Base-by-base conservation (phyloP, 1,140 invertebrate species). In the Globodera rostochiensis region DNA sequence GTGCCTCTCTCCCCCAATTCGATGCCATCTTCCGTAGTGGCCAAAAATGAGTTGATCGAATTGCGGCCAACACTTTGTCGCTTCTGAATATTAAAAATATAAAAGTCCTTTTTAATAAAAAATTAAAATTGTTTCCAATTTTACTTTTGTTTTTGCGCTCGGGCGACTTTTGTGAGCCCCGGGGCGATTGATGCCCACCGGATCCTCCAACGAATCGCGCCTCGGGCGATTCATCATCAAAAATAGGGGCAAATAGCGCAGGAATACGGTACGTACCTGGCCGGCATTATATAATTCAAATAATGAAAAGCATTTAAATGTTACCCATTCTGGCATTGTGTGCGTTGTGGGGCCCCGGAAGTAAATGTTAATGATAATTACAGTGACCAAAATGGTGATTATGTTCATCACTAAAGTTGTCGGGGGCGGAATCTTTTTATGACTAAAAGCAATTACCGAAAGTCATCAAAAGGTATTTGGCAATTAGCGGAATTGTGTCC, bases 321-420 rank as follows among this genome's bases (percentile, higher is more conserved):
- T 36, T 36, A 36, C 96, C 94, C 95, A 95, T 86, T 94, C 93
- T 6, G 70, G 73, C 66, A 82, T 74, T 69, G 36, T 96, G 95
- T 94, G 93, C 9, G 94, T 94, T 53, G 93, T 91, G 3, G 97
- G 97, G 21, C 96, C 96, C 89, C 97, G 92, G 92, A 98, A 99
- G 90, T 99, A 98, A 94, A 96, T 96, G 90, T 99, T 99, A 89
- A 99, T 98, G 86, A 99, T 98, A 88, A 99, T 94, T 45, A 99
- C 97, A 0, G 98, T 99, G 7, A 98, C 77, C 57, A 60, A 71
- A 19, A 99, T 98, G 92, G 96, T 97, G 84, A 99, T 95, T 45
- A 98, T 98, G 91, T 99, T 99, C 95, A 99, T 98, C 81, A 99
- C 97, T 91, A 99, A 99, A 50, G 97, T 99, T 36, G 36, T 1